Conservation (phyloP, 2,113 vertebrate genomes). For the Serilophus lunatus region DNA sequence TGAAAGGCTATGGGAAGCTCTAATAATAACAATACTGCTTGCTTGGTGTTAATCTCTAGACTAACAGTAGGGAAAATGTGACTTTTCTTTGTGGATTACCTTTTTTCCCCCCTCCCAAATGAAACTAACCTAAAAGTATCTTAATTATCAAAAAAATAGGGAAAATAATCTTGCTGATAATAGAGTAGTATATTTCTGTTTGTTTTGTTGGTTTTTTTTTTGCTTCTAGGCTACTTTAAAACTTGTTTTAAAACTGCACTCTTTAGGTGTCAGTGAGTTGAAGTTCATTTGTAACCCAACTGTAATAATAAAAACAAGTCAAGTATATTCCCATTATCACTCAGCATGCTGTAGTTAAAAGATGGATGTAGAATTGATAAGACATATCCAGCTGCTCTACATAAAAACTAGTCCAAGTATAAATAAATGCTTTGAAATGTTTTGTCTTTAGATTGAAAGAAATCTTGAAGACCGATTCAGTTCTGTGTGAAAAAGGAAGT, state of each 20-base stretch:
- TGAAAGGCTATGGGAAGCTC: neutral
- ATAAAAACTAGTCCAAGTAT: neutral
- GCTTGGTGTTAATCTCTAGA: neutral
- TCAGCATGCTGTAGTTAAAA: neutral
- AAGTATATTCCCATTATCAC: neutral
- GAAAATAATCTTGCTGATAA: neutral
- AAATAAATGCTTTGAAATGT: constrained; percentile 17
- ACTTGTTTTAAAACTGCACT: neutral
- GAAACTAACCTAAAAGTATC: neutral
- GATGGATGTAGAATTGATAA: neutral
- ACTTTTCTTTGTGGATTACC: neutral
- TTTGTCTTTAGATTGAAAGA: constrained; percentile 19
- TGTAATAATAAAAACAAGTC: neutral
- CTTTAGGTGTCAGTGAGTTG: neutral
- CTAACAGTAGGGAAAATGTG: neutral
- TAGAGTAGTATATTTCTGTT: neutral
- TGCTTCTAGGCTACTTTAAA: neutral
- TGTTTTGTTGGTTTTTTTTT: neutral
- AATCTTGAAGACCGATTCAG: neutral
- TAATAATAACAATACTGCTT: neutral
- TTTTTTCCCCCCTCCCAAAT: neutral
- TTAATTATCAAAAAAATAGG: neutral
- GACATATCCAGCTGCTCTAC: neutral
- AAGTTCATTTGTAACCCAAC: neutral
- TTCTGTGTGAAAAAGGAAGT: constrained; percentile 14